A percentile compares a stretch with the other conserved stretches of the same genome.
Evolutionary conservation across 2,888 invertebrate genomes (phyloP).

Genomic region (Zonitis immaculata): DNA sequence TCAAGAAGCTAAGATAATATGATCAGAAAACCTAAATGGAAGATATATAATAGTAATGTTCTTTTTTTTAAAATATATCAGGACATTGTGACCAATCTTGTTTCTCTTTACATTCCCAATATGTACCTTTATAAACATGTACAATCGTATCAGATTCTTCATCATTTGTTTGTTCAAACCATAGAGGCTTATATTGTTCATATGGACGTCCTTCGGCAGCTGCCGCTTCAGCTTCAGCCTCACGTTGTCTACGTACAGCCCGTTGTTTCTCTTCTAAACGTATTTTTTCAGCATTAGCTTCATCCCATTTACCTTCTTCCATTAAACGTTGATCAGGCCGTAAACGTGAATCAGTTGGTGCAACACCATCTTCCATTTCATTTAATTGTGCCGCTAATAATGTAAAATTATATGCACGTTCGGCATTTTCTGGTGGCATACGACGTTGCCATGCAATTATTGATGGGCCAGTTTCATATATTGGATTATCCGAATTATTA

Average conservation of each 20-base stretch:
- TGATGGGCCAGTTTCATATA: constrained; percentile 89
- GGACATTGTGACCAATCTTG: constrained; percentile 90
- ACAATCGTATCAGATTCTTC: constrained; percentile 63
- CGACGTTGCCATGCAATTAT: constrained; percentile 82
- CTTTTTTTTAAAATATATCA: constrained; percentile 79
- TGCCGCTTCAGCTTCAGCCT: constrained; percentile 71
- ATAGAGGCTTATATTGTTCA: constrained; percentile 72
- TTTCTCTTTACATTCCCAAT: constrained; percentile 88
- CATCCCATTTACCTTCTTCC: constrained; percentile 92
- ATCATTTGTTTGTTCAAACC: constrained; percentile 86
- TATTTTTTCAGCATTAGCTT: constrained; percentile 81
- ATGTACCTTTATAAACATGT: constrained; percentile 81
- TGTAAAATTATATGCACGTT: constrained; percentile 91
- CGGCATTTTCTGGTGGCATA: constrained; percentile 63
- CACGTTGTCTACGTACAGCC: constrained; percentile 67
- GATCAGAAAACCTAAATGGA: too few species aligned
- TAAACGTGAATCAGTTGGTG: constrained; percentile 83
- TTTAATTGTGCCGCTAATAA: constrained; percentile 93
- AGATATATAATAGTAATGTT: too few species aligned
- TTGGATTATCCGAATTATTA: constrained; percentile 64
- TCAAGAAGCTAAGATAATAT: too few species aligned
- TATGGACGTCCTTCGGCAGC: constrained; percentile 62
- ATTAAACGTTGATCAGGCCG: constrained; percentile 97
- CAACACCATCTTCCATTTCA: constrained; percentile 84
- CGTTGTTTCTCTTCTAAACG: constrained; percentile 95